Conservation (phyloP, 2,888 invertebrate species). For the Stictocephala bisonia region DNA sequence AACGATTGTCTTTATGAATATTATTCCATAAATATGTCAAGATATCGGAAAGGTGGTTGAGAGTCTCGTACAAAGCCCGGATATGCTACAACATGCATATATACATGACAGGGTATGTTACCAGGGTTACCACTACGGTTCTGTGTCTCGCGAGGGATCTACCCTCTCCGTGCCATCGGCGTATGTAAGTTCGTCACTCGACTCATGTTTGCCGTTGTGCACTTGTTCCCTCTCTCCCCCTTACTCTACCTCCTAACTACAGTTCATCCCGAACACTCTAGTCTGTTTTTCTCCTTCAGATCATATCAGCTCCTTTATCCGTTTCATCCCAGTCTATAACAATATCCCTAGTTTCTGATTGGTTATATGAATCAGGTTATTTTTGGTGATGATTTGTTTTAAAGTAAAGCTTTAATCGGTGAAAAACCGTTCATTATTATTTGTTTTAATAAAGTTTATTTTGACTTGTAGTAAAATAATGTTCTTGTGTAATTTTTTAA, state of each 20-base stretch:
- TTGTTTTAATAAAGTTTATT: no score
- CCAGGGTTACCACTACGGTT: constrained; percentile 70
- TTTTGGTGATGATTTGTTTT: no score
- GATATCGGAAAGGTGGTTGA: no score
- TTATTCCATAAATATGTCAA: no score
- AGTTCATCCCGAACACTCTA: not conserved
- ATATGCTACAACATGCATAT: constrained; percentile 30
- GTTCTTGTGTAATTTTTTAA: no score
- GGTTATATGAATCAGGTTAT: no score
- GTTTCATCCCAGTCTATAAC: not conserved
- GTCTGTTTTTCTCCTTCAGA: no score
- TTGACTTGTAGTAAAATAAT: no score
- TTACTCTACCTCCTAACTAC: not conserved
- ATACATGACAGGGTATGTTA: constrained; percentile 36
- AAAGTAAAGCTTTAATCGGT: no score
- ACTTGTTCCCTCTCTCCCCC: constrained; percentile 21
- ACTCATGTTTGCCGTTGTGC: constrained; percentile 53
- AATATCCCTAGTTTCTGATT: not conserved
- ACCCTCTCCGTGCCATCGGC: constrained; percentile 86
- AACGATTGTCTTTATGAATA: no score
- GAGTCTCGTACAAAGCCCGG: no score
- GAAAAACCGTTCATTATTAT: no score
- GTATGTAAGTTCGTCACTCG: constrained; percentile 68
- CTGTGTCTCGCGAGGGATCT: constrained; percentile 77
- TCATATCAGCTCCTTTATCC: not conserved